phyloP scores from a whole-genome alignment of 2,888 invertebrate species.

The Caenorhabditis sp. region DNA sequence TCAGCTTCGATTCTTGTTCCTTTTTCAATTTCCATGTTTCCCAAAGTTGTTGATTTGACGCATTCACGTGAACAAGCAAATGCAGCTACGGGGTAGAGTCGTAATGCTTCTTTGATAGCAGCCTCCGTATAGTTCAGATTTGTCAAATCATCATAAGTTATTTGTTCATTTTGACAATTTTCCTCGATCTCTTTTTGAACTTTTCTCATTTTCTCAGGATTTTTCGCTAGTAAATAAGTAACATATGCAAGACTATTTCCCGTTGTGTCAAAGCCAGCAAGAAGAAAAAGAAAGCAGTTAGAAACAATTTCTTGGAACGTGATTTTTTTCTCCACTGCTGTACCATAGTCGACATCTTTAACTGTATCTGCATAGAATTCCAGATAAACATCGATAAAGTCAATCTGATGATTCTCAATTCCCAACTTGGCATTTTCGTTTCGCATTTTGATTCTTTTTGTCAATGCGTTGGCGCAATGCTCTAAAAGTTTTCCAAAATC shows the following conservation, averaged over 20 bases:
- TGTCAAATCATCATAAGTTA: constrained; percentile 56
- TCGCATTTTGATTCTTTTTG: constrained; percentile 8
- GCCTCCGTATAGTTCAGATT: constrained; percentile 59
- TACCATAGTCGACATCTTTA: constrained; percentile 14
- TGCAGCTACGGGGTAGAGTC: constrained; percentile 61
- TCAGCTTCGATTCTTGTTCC: constrained; percentile 60
- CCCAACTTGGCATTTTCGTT: constrained; percentile 22
- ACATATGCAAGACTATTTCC: constrained; percentile 73
- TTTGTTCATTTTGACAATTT: constrained; percentile 12
- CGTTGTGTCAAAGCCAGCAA: constrained; percentile 73
- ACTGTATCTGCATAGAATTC: constrained; percentile 47
- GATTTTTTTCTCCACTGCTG: constrained; percentile 43
- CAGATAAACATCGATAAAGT: constrained; percentile 69
- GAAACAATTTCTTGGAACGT: constrained; percentile 57
- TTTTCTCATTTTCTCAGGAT: constrained; percentile 56
- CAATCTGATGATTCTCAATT: constrained; percentile 37
- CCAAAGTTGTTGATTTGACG: constrained; percentile 53
- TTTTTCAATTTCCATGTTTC: constrained; percentile 50
- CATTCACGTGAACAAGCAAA: constrained; percentile 53
- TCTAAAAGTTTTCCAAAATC: constrained; percentile 18
- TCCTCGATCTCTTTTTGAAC: constrained; percentile 53
- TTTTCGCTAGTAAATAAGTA: constrained; percentile 72
- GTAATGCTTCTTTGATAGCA: constrained; percentile 60
- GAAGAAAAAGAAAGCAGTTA: constrained; percentile 59
- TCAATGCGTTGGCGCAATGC: constrained; percentile 9